Conservation (phyloP, 2,888 invertebrate genomes). For the Callyntrura sp. region DNA sequence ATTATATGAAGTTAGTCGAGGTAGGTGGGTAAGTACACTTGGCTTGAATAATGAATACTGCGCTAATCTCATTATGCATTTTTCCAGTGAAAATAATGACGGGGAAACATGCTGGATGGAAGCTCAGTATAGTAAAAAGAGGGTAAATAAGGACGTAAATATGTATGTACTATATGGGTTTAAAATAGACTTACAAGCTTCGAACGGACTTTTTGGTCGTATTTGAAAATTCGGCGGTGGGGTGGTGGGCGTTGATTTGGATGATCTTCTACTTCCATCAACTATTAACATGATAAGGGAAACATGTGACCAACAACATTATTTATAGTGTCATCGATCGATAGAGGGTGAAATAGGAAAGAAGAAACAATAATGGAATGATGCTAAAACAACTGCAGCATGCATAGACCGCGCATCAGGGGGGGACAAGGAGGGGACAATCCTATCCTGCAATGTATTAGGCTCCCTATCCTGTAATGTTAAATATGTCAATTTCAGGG, state of each 20-base stretch:
- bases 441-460: too few relatives aligned
- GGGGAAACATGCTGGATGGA: background rate
- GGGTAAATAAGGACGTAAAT: background rate
- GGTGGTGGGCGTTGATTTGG: constrained; percentile 70
- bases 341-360: constrained; percentile 37
- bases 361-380: constrained; percentile 3
- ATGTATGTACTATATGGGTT: background rate
- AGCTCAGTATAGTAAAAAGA: background rate
- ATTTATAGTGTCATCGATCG: constrained; percentile 30
- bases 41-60: constrained; percentile 68
- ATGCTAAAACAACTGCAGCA: constrained; percentile 27
- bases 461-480: too few relatives aligned
- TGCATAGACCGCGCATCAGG: background rate
- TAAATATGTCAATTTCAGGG: too few relatives aligned
- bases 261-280: constrained; percentile 74
- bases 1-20: background rate
- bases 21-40: background rate
- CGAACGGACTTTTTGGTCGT: constrained; percentile 76
- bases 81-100: constrained; percentile 34
- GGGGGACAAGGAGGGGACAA: too few relatives aligned
- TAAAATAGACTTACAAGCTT: constrained; percentile 65
- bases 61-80: constrained; percentile 58
- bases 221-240: constrained; percentile 58
- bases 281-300: constrained; percentile 66
- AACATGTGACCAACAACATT: background rate